Conservation (phyloP, 1,140 invertebrate genomes). For the Telenomus remus region DNA sequence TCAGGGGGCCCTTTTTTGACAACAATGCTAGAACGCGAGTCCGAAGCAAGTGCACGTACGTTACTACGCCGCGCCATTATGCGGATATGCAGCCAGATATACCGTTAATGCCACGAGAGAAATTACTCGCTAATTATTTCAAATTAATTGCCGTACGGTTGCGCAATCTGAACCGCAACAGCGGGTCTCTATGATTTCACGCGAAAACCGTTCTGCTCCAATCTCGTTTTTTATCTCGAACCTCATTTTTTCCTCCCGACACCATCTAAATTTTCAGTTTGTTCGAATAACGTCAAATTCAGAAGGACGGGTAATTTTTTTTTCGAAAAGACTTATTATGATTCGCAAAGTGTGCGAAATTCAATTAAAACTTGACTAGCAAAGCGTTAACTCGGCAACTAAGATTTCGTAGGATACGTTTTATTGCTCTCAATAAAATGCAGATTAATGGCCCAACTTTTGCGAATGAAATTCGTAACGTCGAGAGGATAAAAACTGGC, state of each 20-base stretch:
- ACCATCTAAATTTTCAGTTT: too few species aligned
- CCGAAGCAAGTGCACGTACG: conserved; percentile 41
- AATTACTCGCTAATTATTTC: conserved; percentile 69
- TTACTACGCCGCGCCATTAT: conserved; percentile 35
- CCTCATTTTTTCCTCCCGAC: not conserved
- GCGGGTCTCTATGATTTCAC: conserved; percentile 29
- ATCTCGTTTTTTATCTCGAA: not conserved
- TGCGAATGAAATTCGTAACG: conserved; percentile 19
- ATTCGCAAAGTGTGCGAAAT: conserved; percentile 17
- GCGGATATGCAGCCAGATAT: conserved; percentile 51
- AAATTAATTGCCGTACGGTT: conserved; percentile 66
- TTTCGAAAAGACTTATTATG: too few species aligned
- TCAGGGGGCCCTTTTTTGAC: conserved; percentile 36
- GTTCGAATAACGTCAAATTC: too few species aligned
- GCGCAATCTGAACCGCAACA: conserved; percentile 38
- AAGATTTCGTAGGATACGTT: conserved; percentile 19
- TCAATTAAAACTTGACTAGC: conserved; percentile 38
- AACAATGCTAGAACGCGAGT: conserved; percentile 51
- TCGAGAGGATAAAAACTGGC: conserved; percentile 14
- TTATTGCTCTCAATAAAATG: conserved; percentile 25
- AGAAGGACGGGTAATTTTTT: too few species aligned
- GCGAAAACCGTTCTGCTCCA: conserved; percentile 23
- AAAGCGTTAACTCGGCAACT: conserved; percentile 4
- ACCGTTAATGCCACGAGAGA: conserved; percentile 60
- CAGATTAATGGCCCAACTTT: conserved; percentile 12